Base-by-base conservation (phyloP, 2,797 vertebrate genomes). In the Enteromius argenteus region DNA sequence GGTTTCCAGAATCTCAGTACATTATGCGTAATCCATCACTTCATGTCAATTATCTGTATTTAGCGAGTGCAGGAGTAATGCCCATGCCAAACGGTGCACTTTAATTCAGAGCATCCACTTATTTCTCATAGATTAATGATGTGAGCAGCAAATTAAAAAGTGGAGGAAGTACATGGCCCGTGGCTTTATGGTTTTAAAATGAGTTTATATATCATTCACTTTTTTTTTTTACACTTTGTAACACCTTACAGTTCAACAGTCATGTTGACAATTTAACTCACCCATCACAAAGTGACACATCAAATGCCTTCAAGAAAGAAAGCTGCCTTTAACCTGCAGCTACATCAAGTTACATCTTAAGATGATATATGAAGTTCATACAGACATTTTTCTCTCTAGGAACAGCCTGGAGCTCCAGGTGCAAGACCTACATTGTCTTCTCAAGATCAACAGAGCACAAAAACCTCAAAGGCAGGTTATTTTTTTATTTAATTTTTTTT, bases 71-170 rank as follows among this genome's bases (percentile, higher is more conserved):
- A 76, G 72, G n/a, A 83, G 72, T 84, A 56, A 78, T 67, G 64
- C 11, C 72, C 37, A 44, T 77, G 73, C 62, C 73, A 77, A 83
- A 66, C 21, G 58, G 42, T 66, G 58, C 32, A 53, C 71, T 83
- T 83, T 76, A 83, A 51, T 37, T 83, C 32, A 56, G 14, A 83
- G 46, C 44, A 64, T 35, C 71, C 72, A 76, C 72, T 84, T 30
- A 69, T 58, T 69, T 84, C 37, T 77, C 21, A 60, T 23, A 58
- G 73, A 84, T 78, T 78, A 84, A 78, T 71, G 62, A 84, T 60
- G 66, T 44, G 51, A 69, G 66, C 37, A 46, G 37, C 8, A 60
- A 78, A 84, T 78, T 78, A 60, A 78, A 78, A 69, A 69, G 49
- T 69, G 62, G 27, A 60, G 23, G 66, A 78, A 69, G 64, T 30